Conservation (phyloP, 2,113 vertebrate genomes). For the Edolisoma coerulescens region DNA sequence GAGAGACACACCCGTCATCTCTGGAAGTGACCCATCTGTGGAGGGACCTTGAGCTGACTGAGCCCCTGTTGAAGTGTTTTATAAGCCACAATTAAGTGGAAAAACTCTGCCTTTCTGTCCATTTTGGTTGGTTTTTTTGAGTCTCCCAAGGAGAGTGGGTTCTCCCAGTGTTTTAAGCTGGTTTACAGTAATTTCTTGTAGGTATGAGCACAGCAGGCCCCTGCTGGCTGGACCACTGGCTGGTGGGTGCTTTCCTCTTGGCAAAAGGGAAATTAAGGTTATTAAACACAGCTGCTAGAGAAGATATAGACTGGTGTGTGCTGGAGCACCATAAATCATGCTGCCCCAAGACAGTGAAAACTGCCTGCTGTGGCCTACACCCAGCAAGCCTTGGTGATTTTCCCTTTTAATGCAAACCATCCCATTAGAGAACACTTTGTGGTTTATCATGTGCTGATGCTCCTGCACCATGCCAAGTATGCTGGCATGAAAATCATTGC, state of each 20-base stretch:
- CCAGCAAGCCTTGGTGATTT: not conserved
- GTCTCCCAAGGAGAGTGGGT: not conserved
- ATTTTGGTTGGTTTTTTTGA: not conserved
- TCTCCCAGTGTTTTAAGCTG: not conserved
- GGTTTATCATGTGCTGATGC: not conserved
- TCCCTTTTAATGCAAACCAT: not conserved
- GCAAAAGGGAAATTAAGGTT: not conserved
- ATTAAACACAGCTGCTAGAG: not conserved
- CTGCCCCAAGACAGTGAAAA: not conserved
- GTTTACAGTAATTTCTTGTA: not conserved
- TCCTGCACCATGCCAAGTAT: not conserved
- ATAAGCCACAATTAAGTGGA: not conserved
- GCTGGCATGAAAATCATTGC: not conserved
- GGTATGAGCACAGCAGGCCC: not conserved
- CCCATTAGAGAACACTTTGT: not conserved
- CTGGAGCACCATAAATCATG: not conserved
- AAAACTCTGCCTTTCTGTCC: not conserved
- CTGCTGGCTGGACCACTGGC: not conserved
- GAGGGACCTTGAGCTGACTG: not conserved
- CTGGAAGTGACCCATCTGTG: not conserved
- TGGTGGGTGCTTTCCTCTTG: not conserved
- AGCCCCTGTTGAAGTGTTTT: not conserved
- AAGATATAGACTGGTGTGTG: not conserved
- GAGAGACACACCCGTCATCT: accelerated
- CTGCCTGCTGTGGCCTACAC: not conserved